Conservation (phyloP, 2,888 invertebrate species). For the Yponomeuta sedellus region DNA sequence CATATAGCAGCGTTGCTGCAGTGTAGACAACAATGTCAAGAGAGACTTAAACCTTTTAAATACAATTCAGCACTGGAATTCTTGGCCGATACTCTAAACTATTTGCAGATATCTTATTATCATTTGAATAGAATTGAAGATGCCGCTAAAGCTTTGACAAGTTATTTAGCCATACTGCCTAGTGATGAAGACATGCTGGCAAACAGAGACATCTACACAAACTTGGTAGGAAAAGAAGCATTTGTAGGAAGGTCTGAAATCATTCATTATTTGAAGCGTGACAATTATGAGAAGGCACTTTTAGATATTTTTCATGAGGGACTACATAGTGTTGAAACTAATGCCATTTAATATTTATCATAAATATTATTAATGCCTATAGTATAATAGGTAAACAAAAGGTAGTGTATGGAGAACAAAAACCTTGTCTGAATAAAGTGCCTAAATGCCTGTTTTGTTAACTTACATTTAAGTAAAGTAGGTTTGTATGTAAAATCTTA, state of each 20-base stretch:
- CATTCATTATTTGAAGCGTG: conserved; percentile 72
- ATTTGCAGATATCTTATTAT: conserved; percentile 85
- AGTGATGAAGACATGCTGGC: conserved; percentile 80
- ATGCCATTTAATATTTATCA: conserved; percentile 30
- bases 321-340: conserved; percentile 42
- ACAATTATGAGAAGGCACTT: conserved; percentile 77
- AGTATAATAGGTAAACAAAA: no score
- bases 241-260: conserved; percentile 78
- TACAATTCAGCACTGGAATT: conserved; percentile 79
- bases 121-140: conserved; percentile 77
- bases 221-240: conserved; percentile 65
- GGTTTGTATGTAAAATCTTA: no score
- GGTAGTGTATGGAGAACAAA: no score
- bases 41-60: conserved; percentile 72
- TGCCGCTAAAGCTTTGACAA: conserved; percentile 80
- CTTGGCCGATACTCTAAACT: conserved; percentile 82
- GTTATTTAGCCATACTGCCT: conserved; percentile 80
- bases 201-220: conserved; percentile 79
- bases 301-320: conserved; percentile 69
- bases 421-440: no score
- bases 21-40: conserved; percentile 80
- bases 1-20: conserved; percentile 77
- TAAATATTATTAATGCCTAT: background rate
- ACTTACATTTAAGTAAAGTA: no score
- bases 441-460: no score